These are phyloP conservation scores for Magallana gigas DNA, from an alignment of 1,140 invertebrate genomes.

Conservation along the genomic window DNA sequence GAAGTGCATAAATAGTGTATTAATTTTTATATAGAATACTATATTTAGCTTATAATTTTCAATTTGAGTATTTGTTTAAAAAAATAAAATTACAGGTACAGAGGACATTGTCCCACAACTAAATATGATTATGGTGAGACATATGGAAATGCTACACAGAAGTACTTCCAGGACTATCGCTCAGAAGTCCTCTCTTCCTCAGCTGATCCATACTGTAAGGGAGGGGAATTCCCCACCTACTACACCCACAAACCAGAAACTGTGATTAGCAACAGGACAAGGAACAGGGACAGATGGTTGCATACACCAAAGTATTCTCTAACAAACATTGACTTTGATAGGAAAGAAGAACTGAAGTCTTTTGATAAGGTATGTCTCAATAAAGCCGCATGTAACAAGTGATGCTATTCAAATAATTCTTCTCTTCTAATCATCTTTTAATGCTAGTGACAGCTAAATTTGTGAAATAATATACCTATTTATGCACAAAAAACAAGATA, in stretches of 20 bases:
- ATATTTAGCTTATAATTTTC: neutral
- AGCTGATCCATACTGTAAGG: conserved; percentile 73
- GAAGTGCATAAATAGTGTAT: neutral
- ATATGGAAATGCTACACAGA: conserved; percentile 78
- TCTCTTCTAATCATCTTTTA: neutral
- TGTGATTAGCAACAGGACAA: conserved; percentile 74
- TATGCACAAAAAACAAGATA: too few relatives aligned
- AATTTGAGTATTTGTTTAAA: neutral
- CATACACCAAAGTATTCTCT: conserved; percentile 75
- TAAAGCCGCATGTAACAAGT: neutral
- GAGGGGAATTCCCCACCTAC: conserved; percentile 78
- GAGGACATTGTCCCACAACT: conserved; percentile 78
- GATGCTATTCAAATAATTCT: neutral
- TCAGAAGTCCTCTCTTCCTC: conserved; percentile 75
- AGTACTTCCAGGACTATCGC: conserved; percentile 80
- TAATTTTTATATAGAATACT: neutral
- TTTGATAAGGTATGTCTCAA: conserved; percentile 71
- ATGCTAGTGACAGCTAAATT: neutral
- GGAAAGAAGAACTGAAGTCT: conserved; percentile 73
- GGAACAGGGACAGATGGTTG: conserved; percentile 75
- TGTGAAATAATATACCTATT: too few relatives aligned
- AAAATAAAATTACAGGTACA: conserved; percentile 71
- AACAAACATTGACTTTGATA: conserved; percentile 77
- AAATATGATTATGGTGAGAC: conserved; percentile 80
- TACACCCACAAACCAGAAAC: conserved; percentile 78